Conservation (phyloP, 2,888 invertebrate species). For the Pedicia rivosa region DNA sequence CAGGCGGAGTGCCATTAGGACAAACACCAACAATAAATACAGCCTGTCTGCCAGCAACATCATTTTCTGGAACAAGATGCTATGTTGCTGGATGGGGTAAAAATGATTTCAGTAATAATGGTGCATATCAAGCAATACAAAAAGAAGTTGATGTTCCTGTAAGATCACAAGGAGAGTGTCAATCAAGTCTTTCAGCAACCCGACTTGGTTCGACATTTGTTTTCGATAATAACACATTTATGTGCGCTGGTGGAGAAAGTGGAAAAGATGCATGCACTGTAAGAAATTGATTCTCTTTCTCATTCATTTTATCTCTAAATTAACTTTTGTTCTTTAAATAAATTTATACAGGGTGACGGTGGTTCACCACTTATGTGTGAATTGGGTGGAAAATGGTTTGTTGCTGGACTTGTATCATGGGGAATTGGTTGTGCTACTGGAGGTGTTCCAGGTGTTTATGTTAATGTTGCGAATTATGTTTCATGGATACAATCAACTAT, state of each 20-base stretch:
- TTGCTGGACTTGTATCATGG: slow-evolving; percentile 38
- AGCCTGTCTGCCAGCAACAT: slow-evolving; percentile 39
- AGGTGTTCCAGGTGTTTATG: slow-evolving; percentile 62
- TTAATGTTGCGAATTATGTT: slow-evolving; percentile 49
- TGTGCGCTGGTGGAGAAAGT: slow-evolving; percentile 64
- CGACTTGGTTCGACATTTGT: slow-evolving; percentile 45
- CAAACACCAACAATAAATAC: slow-evolving; percentile 41
- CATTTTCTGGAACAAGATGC: slow-evolving; percentile 35
- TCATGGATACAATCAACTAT: slow-evolving; percentile 44
- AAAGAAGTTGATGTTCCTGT: slow-evolving; percentile 64
- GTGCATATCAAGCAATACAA: slow-evolving; percentile 45
- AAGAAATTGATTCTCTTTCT: too few species aligned
- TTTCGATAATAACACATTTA: slow-evolving; percentile 47
- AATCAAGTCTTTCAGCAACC: slow-evolving; percentile 43
- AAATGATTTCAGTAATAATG: slow-evolving; percentile 45
- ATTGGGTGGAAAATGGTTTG: slow-evolving; percentile 23
- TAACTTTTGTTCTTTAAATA: too few species aligned
- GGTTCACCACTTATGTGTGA: slow-evolving; percentile 32
- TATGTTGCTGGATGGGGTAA: slow-evolving; percentile 82
- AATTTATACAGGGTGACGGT: too few species aligned
- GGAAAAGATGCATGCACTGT: slow-evolving; percentile 65
- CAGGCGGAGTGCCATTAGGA: slow-evolving; percentile 37
- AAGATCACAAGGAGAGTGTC: slow-evolving; percentile 45
- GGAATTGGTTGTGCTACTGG: slow-evolving; percentile 42
- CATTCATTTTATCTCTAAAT: too few species aligned